phyloP scores from a whole-genome alignment of 2,888 invertebrate species.

The Mythimna lalbum region DNA sequence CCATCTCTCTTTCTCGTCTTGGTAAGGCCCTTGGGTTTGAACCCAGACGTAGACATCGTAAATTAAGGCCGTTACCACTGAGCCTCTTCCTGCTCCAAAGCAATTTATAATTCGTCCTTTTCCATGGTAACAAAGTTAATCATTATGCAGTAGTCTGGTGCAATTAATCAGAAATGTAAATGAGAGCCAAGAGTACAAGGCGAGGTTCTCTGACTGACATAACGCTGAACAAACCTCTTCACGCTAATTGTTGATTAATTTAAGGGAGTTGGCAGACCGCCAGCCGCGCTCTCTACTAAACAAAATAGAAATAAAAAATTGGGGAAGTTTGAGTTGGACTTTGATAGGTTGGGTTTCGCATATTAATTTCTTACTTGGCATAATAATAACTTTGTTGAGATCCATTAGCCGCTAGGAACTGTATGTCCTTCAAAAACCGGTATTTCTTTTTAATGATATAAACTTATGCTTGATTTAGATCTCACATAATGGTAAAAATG shows the following conservation, averaged over 20 bases:
- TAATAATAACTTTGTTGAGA: no score
- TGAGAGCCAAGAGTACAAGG: conserved; percentile 20
- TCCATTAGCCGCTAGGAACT: no score
- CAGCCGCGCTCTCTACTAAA: conserved; percentile 28
- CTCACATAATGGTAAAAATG: no score
- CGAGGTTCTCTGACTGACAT: conserved; percentile 18
- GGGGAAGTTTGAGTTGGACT: background rate
- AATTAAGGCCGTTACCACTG: no score
- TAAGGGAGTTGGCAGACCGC: conserved; percentile 56
- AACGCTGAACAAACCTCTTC: conserved; percentile 47
- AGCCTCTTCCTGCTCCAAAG: background rate
- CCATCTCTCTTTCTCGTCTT: no score
- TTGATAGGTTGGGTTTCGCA: conserved; percentile 3
- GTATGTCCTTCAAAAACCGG: no score
- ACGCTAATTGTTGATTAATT: conserved; percentile 64
- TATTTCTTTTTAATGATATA: no score
- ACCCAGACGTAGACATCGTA: no score
- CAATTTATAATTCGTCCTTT: background rate
- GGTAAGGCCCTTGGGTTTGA: no score
- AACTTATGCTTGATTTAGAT: no score
- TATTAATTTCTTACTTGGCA: background rate
- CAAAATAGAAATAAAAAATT: conserved; percentile 49
- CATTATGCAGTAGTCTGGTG: conserved; percentile 4
- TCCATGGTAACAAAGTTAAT: background rate
- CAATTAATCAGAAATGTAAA: conserved; percentile 46